A percentile compares a stretch with the other conserved stretches of the same genome.
Evolutionary conservation across 2,797 vertebrate genomes (phyloP).

Genomic region (Labroides dimidiatus): DNA sequence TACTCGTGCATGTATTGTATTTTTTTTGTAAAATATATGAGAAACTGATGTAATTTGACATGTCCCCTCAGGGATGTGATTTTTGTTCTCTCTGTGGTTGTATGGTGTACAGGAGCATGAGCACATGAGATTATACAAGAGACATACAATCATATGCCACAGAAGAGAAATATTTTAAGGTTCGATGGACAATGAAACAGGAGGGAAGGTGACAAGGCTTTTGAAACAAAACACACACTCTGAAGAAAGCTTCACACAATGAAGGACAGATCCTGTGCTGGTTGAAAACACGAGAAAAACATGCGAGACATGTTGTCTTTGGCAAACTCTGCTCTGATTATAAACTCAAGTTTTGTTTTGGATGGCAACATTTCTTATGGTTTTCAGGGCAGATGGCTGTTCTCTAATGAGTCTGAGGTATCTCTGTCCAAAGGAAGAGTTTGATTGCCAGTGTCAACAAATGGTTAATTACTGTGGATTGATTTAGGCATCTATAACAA

Average conservation of each 20-base stretch:
- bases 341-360: conserved; percentile 10
- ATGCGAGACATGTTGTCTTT: conserved; percentile 23
- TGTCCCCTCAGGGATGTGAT: conserved; percentile 38
- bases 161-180: conserved; percentile 30
- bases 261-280: conserved; percentile 5
- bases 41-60: conserved; percentile 52
- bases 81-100: conserved; percentile 38
- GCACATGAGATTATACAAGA: conserved; percentile 56
- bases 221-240: conserved; percentile 27
- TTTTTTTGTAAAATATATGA: conserved; percentile 20
- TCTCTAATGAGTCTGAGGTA: not conserved
- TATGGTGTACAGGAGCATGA: conserved; percentile 44
- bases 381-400: not conserved
- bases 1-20: conserved; percentile 17
- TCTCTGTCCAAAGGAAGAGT: not conserved
- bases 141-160: conserved; percentile 47
- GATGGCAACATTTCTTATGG: not conserved
- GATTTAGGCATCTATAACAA: not conserved
- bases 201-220: conserved; percentile 9
- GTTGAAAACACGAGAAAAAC: conserved; percentile 17
- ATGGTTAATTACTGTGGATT: not conserved
- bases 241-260: conserved; percentile 16
- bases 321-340: conserved; percentile 19
- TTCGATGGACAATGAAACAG: conserved; percentile 36
- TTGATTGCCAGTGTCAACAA: not conserved